These are phyloP conservation scores for Chelonus formosanus DNA, from an alignment of 2,888 invertebrate species.

Conservation along the genomic window DNA sequence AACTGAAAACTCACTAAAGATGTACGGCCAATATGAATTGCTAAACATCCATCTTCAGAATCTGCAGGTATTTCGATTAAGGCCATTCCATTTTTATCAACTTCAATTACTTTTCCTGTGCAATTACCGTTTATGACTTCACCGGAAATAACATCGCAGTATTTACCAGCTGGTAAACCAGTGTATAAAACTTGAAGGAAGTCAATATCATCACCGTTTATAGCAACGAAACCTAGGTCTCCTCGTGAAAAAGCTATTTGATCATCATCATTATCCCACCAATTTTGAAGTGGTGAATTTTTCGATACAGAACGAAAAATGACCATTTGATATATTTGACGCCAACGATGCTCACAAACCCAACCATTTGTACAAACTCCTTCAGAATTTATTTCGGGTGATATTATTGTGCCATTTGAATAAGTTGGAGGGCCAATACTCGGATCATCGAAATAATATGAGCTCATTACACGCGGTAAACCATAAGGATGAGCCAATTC, in stretches of 20 bases:
- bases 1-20: slow-evolving; percentile 7
- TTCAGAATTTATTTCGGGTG: slow-evolving; percentile 59
- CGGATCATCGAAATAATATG: slow-evolving; percentile 63
- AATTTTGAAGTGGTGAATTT: slow-evolving; percentile 55
- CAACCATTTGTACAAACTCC: slow-evolving; percentile 59
- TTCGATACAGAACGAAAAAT: slow-evolving; percentile 60
- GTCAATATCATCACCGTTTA: slow-evolving; percentile 74
- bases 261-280: slow-evolving; percentile 67
- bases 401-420: slow-evolving; percentile 55
- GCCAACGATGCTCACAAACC: slow-evolving; percentile 64
- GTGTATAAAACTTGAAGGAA: slow-evolving; percentile 72
- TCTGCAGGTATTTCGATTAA: slow-evolving; percentile 67
- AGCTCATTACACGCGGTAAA: slow-evolving; percentile 69
- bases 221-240: slow-evolving; percentile 73
- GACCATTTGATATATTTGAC: slow-evolving; percentile 62
- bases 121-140: slow-evolving; percentile 68
- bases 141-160: slow-evolving; percentile 87
- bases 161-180: slow-evolving; percentile 78
- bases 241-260: slow-evolving; percentile 57
- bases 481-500: slow-evolving; percentile 70
- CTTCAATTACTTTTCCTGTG: slow-evolving; percentile 73
- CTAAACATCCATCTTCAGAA: slow-evolving; percentile 75
- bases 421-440: slow-evolving; percentile 62
- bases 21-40: slow-evolving; percentile 69
- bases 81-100: slow-evolving; percentile 71